Conservation (phyloP, 1,140 invertebrate species). For the Drosophila pseudoobscura region DNA sequence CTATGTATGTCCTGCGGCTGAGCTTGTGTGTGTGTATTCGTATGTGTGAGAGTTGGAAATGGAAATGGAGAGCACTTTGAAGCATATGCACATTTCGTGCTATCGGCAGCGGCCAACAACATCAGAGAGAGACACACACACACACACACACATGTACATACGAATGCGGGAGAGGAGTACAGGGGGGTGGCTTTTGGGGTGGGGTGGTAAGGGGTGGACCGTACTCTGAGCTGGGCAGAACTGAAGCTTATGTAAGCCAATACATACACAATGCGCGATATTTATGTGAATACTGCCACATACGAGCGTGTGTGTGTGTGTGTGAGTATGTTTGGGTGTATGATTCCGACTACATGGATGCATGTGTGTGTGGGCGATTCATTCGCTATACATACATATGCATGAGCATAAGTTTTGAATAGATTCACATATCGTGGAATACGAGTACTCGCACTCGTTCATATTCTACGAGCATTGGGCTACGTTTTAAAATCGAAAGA, state of each 20-base stretch:
- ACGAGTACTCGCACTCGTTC: constrained; percentile 8
- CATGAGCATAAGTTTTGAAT: constrained; percentile 2
- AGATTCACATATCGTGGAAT: constrained; percentile 9
- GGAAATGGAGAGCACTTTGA: constrained; percentile 67
- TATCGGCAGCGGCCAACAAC: constrained; percentile 63
- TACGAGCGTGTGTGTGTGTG: constrained; percentile 5
- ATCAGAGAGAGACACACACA: constrained; percentile 38
- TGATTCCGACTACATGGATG: too few relatives aligned
- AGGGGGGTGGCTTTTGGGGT: constrained; percentile 8
- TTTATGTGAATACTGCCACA: constrained; percentile 52
- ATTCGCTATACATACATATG: constrained; percentile 1
- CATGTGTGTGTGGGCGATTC: constrained; percentile 35
- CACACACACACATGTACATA: background rate
- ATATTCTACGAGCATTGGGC: constrained; percentile 20
- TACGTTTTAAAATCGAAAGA: too few relatives aligned
- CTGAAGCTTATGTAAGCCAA: constrained; percentile 77
- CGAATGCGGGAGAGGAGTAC: background rate
- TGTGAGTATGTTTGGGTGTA: background rate
- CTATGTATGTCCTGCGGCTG: constrained; percentile 55
- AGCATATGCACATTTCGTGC: constrained; percentile 79
- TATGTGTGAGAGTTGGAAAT: constrained; percentile 30
- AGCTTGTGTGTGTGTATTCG: constrained; percentile 17
- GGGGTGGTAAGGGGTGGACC: constrained; percentile 29
- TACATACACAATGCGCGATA: constrained; percentile 75
- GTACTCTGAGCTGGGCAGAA: constrained; percentile 47